A percentile compares a stretch with the other conserved stretches of the same genome.
Conservation (phyloP, 2,113 vertebrate species). For the Pipa parva region DNA sequence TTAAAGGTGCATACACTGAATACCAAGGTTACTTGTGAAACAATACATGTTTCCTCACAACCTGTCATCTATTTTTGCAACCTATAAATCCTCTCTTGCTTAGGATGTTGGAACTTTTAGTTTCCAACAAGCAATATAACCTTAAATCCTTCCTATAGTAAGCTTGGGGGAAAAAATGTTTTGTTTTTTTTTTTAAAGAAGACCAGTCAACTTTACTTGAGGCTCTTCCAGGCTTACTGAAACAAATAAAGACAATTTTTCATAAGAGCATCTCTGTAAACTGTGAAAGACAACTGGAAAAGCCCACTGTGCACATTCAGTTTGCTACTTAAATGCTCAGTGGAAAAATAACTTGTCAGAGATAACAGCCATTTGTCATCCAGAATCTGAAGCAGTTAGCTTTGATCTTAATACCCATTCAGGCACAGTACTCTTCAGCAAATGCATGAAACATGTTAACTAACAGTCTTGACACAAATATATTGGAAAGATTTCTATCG, state of each 20-base stretch:
- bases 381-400: slow-evolving; percentile 21
- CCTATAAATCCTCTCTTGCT: no score
- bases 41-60: no score
- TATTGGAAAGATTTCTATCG: slow-evolving; percentile 17
- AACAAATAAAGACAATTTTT: background rate
- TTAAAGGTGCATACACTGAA: no score
- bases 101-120: no score
- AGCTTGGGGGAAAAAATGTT: no score
- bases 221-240: background rate
- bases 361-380: slow-evolving; percentile 34
- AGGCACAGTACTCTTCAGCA: background rate
- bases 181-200: no score
- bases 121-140: no score
- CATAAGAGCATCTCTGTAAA: slow-evolving; percentile 7
- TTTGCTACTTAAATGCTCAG: slow-evolving; percentile 21
- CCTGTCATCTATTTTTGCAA: no score
- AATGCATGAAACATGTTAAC: slow-evolving; percentile 27
- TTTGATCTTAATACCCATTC: slow-evolving; percentile 33
- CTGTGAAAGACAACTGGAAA: slow-evolving; percentile 12
- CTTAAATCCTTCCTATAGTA: no score
- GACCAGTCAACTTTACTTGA: no score
- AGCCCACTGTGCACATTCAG: slow-evolving; percentile 22
- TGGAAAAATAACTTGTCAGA: slow-evolving; percentile 21
- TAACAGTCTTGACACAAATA: slow-evolving; percentile 31
- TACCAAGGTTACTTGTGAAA: no score